Evolutionary conservation across 2,797 vertebrate genomes (phyloP).

Genomic region (Cossypha polioptera): DNA sequence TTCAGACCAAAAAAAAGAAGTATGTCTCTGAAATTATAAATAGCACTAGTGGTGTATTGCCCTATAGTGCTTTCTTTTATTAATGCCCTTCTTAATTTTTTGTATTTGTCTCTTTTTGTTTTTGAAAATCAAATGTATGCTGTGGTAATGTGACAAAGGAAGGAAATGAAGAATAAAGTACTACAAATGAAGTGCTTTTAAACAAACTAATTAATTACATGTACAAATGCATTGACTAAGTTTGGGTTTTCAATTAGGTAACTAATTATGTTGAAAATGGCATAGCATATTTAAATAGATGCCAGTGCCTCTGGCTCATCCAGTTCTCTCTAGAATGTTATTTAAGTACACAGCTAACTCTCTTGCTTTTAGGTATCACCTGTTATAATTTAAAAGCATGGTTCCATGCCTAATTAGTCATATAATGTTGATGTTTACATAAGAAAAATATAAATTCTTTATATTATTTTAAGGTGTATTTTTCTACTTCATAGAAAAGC

Average conservation of each 20-base stretch:
- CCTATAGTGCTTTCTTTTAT: not conserved
- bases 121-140: conserved; percentile 36
- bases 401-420: conserved; percentile 45
- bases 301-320: not conserved
- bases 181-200: conserved; percentile 60
- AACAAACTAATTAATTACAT: conserved; percentile 70
- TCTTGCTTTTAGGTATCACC: conserved; percentile 28
- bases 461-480: not conserved
- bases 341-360: not conserved
- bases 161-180: conserved; percentile 53
- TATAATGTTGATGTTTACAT: not conserved
- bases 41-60: not conserved
- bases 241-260: conserved; percentile 63
- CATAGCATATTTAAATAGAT: conserved; percentile 55
- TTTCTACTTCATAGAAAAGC: not conserved
- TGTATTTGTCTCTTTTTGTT: not conserved
- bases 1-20: not conserved
- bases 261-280: conserved; percentile 65
- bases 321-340: conserved; percentile 10
- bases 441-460: not conserved
- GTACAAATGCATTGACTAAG: conserved; percentile 54
- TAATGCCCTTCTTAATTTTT: not conserved
- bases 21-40: not conserved
- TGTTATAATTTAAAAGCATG: conserved; percentile 43
- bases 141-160: conserved; percentile 8